These are phyloP conservation scores for Remorina albescens DNA, from an alignment of 2,797 vertebrate species.

Conservation along the genomic window DNA sequence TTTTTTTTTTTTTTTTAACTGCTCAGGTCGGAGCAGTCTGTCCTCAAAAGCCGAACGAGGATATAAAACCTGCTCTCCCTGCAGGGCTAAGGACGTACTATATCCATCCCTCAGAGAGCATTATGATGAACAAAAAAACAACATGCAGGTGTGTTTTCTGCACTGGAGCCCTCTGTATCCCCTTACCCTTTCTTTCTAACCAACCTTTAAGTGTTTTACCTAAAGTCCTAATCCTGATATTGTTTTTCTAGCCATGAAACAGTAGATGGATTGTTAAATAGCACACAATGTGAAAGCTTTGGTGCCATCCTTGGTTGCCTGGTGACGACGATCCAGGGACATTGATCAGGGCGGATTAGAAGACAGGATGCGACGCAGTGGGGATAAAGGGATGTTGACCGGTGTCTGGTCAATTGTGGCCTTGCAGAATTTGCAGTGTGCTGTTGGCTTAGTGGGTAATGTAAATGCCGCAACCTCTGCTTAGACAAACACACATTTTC, in stretches of 20 bases:
- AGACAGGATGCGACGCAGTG: conserved; percentile 48
- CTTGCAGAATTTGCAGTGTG: conserved; percentile 18
- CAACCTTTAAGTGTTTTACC: conserved; percentile 25
- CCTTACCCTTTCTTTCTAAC: neutral
- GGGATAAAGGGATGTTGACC: conserved; percentile 68
- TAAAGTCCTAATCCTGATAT: conserved; percentile 9
- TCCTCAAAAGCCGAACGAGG: conserved; percentile 18
- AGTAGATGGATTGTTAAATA: conserved; percentile 38
- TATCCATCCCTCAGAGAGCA: neutral
- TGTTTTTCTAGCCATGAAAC: conserved; percentile 24
- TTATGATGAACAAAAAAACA: neutral
- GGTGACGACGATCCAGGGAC: conserved; percentile 72
- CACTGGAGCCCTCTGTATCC: neutral
- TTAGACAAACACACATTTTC: conserved; percentile 3
- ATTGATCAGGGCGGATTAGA: conserved; percentile 78
- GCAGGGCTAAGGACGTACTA: neutral
- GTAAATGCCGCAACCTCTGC: conserved; percentile 66
- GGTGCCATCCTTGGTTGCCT: conserved; percentile 77
- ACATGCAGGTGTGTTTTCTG: neutral
- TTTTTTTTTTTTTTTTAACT: no score
- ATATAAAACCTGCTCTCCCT: conserved; percentile 20
- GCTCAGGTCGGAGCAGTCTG: conserved; percentile 7
- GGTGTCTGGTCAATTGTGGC: conserved; percentile 58
- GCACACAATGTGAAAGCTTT: conserved; percentile 53
- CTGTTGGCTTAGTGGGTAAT: conserved; percentile 38